Conservation (phyloP, 2,797 vertebrate species). For the Halcyon smyrnensis region DNA sequence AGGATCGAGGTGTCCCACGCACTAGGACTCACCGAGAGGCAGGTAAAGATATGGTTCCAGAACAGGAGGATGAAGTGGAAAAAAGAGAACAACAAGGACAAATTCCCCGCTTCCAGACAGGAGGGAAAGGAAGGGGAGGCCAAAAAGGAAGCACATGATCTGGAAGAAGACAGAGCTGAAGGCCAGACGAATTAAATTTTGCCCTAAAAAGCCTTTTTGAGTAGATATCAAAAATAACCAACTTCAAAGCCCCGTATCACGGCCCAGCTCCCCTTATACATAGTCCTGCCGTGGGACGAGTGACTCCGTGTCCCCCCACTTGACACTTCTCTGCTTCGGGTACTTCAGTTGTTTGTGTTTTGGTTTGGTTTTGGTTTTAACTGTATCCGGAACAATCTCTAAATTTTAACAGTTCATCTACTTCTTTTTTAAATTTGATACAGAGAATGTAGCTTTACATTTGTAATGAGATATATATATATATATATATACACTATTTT, state of each 20-base stretch:
- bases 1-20: constrained; percentile 86
- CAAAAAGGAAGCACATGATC: constrained; percentile 78
- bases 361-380: constrained; percentile 26
- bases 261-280: background rate
- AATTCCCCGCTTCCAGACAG: constrained; percentile 82
- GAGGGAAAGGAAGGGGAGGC: constrained; percentile 80
- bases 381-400: background rate
- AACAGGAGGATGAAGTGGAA: constrained; percentile 89
- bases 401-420: constrained; percentile 32
- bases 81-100: constrained; percentile 89
- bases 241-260: background rate
- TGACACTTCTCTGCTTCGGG: constrained; percentile 32
- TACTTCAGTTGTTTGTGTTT: constrained; percentile 50
- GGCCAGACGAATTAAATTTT: constrained; percentile 72
- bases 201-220: constrained; percentile 19
- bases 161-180: constrained; percentile 75
- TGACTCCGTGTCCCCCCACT: constrained; percentile 53
- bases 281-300: constrained; percentile 45
- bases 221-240: constrained; percentile 51
- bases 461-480: constrained; percentile 50
- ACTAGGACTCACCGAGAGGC: constrained; percentile 85
- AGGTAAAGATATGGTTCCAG: constrained; percentile 89
- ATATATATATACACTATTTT: background rate
- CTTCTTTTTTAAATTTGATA: constrained; percentile 69
- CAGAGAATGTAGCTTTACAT: constrained; percentile 62